phyloP scores from a whole-genome alignment of 2,797 vertebrate species.

The Sciurus carolinensis region DNA sequence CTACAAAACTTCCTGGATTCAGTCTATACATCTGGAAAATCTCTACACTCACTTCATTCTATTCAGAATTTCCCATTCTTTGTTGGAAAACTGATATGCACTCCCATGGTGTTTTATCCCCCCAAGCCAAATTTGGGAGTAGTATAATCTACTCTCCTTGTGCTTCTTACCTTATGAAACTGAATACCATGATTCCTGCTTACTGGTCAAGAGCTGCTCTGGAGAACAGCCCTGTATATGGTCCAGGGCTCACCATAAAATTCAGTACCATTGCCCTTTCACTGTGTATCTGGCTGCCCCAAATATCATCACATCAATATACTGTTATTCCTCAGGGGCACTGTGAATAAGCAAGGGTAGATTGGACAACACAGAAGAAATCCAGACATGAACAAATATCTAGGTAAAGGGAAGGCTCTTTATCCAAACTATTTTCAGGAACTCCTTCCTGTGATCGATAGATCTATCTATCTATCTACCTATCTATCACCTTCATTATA shows the following conservation, averaged over 20 bases:
- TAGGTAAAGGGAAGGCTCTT: background rate
- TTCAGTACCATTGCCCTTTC: background rate
- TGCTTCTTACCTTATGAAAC: background rate
- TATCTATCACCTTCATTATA: background rate
- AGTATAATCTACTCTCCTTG: background rate
- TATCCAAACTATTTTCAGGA: background rate
- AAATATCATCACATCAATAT: background rate
- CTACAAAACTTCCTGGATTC: background rate
- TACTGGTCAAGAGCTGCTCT: too few species aligned
- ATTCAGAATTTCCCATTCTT: background rate
- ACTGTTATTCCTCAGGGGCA: background rate
- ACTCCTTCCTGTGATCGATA: background rate
- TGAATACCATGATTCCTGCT: background rate
- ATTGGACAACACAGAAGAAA: background rate
- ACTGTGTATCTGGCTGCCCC: background rate
- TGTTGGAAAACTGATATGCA: background rate
- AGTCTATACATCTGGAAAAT: background rate
- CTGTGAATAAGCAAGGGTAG: rapidly evolving
- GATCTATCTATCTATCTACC: too few species aligned
- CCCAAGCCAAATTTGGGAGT: background rate
- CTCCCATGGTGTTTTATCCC: background rate
- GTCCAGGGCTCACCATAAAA: background rate
- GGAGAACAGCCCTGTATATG: too few species aligned
- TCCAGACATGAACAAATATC: background rate
- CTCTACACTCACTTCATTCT: background rate